These are phyloP conservation scores for Lophura nycthemera DNA, from an alignment of 2,113 vertebrate genomes.

Conservation along the genomic window DNA sequence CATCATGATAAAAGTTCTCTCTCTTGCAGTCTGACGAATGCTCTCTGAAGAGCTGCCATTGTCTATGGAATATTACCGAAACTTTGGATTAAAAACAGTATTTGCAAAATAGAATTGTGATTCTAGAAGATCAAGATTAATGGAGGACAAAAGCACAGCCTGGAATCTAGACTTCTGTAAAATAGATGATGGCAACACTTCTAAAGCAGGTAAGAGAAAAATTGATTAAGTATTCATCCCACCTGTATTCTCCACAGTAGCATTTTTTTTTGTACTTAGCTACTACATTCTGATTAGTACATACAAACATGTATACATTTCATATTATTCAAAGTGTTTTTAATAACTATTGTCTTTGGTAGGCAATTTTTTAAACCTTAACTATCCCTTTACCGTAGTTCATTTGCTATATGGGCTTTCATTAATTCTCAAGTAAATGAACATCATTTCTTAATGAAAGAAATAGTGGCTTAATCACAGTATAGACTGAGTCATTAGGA, in stretches of 20 bases:
- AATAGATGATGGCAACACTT: constrained; percentile 10
- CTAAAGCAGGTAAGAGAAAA: constrained; percentile 62
- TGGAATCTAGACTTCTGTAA: neutral
- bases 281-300: neutral
- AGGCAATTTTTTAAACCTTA: neutral
- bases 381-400: neutral
- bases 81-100: neutral
- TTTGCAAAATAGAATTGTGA: neutral
- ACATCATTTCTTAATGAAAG: neutral
- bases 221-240: neutral
- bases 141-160: constrained; percentile 12
- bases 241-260: neutral
- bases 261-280: neutral
- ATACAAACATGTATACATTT: neutral
- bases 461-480: neutral
- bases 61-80: neutral
- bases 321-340: neutral
- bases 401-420: neutral
- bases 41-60: neutral
- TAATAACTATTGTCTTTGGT: neutral
- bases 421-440: neutral
- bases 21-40: neutral
- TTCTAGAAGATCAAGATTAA: constrained; percentile 20
- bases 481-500: neutral
- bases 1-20: neutral